These are phyloP conservation scores for Mactra quadrangularis DNA, from an alignment of 1,140 invertebrate genomes.

Conservation along the genomic window DNA sequence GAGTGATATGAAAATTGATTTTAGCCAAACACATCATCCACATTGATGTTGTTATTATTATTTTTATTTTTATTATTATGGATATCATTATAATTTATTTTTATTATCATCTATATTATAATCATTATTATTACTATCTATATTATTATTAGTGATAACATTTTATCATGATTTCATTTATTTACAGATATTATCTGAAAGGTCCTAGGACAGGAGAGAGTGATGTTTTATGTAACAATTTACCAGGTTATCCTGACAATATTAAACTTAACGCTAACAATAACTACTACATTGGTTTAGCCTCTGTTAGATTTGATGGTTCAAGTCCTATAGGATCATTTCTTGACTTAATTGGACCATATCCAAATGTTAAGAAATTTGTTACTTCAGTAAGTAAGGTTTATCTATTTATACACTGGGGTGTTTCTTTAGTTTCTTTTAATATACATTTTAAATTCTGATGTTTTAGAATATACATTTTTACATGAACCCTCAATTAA, in stretches of 20 bases:
- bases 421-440: too few relatives aligned
- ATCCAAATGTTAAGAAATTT: constrained; percentile 80
- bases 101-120: too few relatives aligned
- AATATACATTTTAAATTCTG: too few relatives aligned
- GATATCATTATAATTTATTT: too few relatives aligned
- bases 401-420: background rate
- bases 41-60: too few relatives aligned
- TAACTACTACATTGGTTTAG: constrained; percentile 88
- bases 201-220: constrained; percentile 84
- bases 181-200: constrained; percentile 70
- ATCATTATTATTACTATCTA: too few relatives aligned
- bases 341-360: constrained; percentile 78
- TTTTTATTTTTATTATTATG: too few relatives aligned
- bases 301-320: constrained; percentile 79
- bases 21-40: too few relatives aligned
- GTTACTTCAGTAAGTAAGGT: constrained; percentile 79
- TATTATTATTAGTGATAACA: too few relatives aligned
- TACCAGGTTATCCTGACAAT: constrained; percentile 94
- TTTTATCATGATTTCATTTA: background rate
- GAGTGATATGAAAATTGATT: too few relatives aligned
- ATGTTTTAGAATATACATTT: too few relatives aligned
- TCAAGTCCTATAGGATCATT: constrained; percentile 71
- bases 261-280: constrained; percentile 88
- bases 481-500: too few relatives aligned
- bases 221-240: constrained; percentile 90